Evolutionary conservation across 2,797 vertebrate genomes (phyloP).

Genomic region (Onychomys leucogaster): DNA sequence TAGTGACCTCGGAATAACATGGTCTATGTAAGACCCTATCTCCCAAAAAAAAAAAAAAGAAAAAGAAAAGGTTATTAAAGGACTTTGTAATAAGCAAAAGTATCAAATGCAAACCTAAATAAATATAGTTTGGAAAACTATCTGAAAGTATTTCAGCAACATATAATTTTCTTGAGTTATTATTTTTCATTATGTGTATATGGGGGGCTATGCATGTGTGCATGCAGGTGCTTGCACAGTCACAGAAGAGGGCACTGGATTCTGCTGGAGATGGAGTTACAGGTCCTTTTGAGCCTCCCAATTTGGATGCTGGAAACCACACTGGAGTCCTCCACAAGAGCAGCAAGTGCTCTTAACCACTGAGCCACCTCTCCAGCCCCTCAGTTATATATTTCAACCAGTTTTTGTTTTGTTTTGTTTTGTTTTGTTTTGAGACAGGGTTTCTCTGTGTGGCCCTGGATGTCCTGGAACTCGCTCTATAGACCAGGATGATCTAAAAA

Average conservation of each 20-base stretch:
- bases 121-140: neutral
- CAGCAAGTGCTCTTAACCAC: neutral
- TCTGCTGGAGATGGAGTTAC: neutral
- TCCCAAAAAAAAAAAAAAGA: neutral
- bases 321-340: neutral
- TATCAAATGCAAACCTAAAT: neutral
- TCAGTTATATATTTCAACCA: neutral
- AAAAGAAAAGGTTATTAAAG: slow-evolving; percentile 20
- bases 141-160: neutral
- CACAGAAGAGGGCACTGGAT: neutral
- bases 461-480: neutral
- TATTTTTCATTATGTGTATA: neutral
- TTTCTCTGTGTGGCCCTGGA: neutral
- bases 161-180: neutral
- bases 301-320: neutral
- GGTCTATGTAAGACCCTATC: neutral
- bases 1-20: neutral
- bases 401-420: neutral
- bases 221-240: neutral
- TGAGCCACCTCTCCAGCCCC: neutral
- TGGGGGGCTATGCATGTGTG: neutral
- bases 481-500: neutral
- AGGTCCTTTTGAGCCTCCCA: neutral
- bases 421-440: neutral
- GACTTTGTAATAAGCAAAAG: slow-evolving; percentile 45